Conservation (phyloP, 2,888 invertebrate species). For the Rhamnusium bicolor region DNA sequence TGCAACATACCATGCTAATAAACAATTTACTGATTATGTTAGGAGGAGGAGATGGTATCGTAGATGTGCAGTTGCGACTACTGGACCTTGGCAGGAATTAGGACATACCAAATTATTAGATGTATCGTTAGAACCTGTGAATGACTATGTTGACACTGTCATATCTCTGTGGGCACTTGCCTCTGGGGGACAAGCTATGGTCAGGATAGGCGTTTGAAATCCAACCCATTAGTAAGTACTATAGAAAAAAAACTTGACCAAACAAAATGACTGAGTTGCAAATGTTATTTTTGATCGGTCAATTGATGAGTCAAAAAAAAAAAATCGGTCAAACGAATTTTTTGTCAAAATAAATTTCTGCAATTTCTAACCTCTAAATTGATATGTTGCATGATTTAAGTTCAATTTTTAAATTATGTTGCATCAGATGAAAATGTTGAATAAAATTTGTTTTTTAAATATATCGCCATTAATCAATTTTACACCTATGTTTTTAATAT, state of each 20-base stretch:
- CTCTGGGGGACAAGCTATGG: conserved; percentile 88
- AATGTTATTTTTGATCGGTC: too few species aligned
- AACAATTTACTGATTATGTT: conserved; percentile 91
- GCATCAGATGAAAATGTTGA: too few species aligned
- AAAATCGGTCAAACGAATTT: too few species aligned
- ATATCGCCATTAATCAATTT: too few species aligned
- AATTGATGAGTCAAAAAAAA: too few species aligned
- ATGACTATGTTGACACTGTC: conserved; percentile 69
- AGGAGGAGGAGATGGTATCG: conserved; percentile 70
- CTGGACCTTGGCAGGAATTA: conserved; percentile 91
- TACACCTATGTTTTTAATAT: too few species aligned
- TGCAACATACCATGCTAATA: conserved; percentile 87
- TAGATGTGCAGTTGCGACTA: conserved; percentile 85
- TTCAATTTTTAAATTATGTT: too few species aligned
- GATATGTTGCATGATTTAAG: too few species aligned
- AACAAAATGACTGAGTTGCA: too few species aligned
- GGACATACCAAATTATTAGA: conserved; percentile 90
- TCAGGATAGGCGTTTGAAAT: conserved; percentile 82
- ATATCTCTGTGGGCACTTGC: conserved; percentile 90
- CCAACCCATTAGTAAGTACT: conserved; percentile 80
- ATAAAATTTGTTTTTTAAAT: too few species aligned
- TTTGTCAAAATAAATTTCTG: too few species aligned
- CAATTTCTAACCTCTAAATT: too few species aligned
- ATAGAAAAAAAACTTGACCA: conserved; percentile 38
- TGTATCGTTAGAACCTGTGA: conserved; percentile 75